Evolutionary conservation across 1,140 invertebrate genomes (phyloP).

Genomic region (Cydia fagiglandana): DNA sequence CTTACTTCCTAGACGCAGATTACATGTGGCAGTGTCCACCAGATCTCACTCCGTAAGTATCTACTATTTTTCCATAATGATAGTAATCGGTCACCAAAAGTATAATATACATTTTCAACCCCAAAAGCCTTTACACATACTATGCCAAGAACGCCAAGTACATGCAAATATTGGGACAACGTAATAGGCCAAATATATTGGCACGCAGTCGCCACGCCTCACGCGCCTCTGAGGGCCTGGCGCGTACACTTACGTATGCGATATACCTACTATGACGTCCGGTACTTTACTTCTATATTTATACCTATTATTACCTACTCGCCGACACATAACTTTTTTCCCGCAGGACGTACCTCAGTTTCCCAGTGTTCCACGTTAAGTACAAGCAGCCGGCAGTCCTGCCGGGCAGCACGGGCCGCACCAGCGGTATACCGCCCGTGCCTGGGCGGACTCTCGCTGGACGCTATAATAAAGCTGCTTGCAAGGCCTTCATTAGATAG

Average conservation of each 20-base stretch:
- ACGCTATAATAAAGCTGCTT: slow-evolving; percentile 67
- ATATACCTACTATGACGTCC: too few relatives aligned
- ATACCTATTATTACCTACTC: too few relatives aligned
- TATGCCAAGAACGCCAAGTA: too few relatives aligned
- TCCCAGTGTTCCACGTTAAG: slow-evolving; percentile 77
- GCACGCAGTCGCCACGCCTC: too few relatives aligned
- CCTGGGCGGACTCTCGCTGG: slow-evolving; percentile 78
- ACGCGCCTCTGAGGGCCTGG: too few relatives aligned
- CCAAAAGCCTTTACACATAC: too few relatives aligned
- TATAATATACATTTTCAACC: too few relatives aligned
- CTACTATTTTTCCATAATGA: background rate
- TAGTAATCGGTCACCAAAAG: background rate
- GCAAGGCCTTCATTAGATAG: slow-evolving; percentile 63
- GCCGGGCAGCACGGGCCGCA: slow-evolving; percentile 72
- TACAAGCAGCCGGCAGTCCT: slow-evolving; percentile 80
- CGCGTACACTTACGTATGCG: too few relatives aligned
- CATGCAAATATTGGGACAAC: too few relatives aligned
- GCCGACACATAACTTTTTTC: background rate
- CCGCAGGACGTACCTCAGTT: slow-evolving; percentile 76
- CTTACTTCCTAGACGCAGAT: slow-evolving; percentile 77
- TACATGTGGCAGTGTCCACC: slow-evolving; percentile 77
- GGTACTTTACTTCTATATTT: too few relatives aligned
- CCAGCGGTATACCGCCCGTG: slow-evolving; percentile 70
- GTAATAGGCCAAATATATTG: too few relatives aligned
- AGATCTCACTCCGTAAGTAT: slow-evolving; percentile 74